Conservation (phyloP, 2,888 invertebrate species). For the Tetragnatha montana region DNA sequence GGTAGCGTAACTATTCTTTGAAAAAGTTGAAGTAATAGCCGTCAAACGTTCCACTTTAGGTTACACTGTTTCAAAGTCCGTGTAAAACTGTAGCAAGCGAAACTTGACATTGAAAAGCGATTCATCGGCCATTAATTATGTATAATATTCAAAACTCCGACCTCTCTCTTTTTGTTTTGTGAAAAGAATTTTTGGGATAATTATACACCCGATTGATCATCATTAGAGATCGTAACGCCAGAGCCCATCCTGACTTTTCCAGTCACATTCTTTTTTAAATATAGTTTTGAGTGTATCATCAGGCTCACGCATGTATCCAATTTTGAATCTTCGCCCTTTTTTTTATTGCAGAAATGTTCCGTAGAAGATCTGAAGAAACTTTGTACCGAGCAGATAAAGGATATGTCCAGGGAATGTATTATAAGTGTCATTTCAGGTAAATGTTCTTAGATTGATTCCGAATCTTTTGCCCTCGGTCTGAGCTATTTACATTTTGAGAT, state of each 20-base stretch:
- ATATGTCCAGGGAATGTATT: conserved; percentile 76
- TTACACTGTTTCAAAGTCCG: not conserved
- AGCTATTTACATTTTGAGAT: not conserved
- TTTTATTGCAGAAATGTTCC: conserved; percentile 74
- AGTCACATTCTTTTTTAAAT: not conserved
- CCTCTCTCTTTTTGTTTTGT: not conserved
- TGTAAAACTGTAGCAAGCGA: not conserved
- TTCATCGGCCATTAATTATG: not conserved
- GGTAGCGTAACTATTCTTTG: not conserved
- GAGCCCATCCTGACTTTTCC: not conserved
- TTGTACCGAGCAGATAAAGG: conserved; percentile 76
- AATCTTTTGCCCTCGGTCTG: not conserved
- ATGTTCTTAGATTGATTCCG: conserved; percentile 16
- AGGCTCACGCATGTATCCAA: not conserved
- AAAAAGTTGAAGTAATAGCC: not conserved
- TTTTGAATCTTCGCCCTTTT: not conserved
- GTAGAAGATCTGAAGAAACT: conserved; percentile 75
- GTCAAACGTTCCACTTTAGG: not conserved
- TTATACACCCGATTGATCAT: not conserved
- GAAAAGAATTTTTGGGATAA: not conserved
- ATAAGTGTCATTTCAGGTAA: conserved; percentile 76
- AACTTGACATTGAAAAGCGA: not conserved
- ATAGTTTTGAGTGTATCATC: conserved; percentile 1
- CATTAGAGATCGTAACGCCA: not conserved
- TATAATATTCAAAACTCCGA: not conserved